Percentiles rank a stretch among this genome's conserved stretches.
Conservation (phyloP, 2,888 invertebrate species). For the Atrina japonica region DNA sequence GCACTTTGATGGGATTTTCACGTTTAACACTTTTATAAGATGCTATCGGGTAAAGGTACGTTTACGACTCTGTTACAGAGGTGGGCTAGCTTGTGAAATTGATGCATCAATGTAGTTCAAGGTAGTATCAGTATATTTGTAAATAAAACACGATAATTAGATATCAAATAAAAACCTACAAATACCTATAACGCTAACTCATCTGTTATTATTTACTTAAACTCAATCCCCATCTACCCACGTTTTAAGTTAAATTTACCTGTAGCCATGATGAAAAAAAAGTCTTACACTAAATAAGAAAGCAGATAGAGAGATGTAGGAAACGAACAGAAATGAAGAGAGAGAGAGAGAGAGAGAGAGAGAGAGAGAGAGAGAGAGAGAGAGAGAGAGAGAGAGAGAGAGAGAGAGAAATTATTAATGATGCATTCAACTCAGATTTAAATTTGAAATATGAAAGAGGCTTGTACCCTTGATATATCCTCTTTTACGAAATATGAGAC, state of each 20-base stretch:
- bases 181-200: too few relatives aligned
- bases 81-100: background rate
- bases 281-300: too few relatives aligned
- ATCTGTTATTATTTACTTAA: too few relatives aligned
- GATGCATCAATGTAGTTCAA: constrained; percentile 7
- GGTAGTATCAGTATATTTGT: too few relatives aligned
- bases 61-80: background rate
- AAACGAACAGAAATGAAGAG: background rate
- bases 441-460: constrained; percentile 12
- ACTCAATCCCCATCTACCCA: too few relatives aligned
- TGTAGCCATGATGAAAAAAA: too few relatives aligned
- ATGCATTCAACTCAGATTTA: too few relatives aligned
- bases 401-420: background rate
- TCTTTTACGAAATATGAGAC: constrained; percentile 18
- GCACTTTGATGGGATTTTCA: constrained; percentile 24
- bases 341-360: constrained; percentile 9
- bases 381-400: constrained; percentile 11
- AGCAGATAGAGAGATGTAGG: too few relatives aligned
- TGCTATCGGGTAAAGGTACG: background rate
- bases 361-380: constrained; percentile 9
- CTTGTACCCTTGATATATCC: constrained; percentile 27
- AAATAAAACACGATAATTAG: too few relatives aligned
- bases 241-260: too few relatives aligned
- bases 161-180: too few relatives aligned
- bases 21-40: constrained; percentile 11